Evolutionary conservation across 2,113 vertebrate species (phyloP).

Genomic region (Marcusenius ussheri): DNA sequence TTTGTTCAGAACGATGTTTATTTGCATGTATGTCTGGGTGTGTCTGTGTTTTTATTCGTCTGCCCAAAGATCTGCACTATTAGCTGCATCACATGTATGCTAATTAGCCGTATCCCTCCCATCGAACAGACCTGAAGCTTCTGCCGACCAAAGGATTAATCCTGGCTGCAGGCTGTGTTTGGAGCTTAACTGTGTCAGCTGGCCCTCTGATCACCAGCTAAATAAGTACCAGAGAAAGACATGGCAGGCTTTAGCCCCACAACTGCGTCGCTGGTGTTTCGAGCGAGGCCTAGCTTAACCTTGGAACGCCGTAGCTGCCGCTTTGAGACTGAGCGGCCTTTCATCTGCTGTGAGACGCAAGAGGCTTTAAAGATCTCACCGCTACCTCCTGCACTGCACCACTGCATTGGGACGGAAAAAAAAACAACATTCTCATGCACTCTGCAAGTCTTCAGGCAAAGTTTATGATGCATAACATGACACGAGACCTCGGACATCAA

Average conservation of each 20-base stretch:
- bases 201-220: background rate
- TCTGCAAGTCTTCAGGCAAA: background rate
- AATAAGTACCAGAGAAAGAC: constrained; percentile 1
- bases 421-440: background rate
- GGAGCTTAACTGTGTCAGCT: constrained; percentile 2
- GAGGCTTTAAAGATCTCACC: background rate
- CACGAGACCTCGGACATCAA: background rate
- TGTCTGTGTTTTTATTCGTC: background rate
- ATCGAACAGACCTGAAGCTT: background rate
- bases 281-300: background rate
- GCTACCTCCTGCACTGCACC: background rate
- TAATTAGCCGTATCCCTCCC: constrained; percentile 1
- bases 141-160: background rate
- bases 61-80: background rate
- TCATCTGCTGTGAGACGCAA: background rate
- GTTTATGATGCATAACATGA: background rate
- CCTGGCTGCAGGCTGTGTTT: background rate
- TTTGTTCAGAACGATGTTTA: background rate
- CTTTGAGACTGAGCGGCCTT: background rate
- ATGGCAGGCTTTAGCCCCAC: background rate
- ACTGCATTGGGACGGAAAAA: background rate
- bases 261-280: background rate
- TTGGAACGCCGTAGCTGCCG: background rate
- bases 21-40: background rate
- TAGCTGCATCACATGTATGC: background rate